These are phyloP conservation scores for Clarias platycephalus DNA, from an alignment of 2,797 vertebrate species.

Conservation along the genomic window DNA sequence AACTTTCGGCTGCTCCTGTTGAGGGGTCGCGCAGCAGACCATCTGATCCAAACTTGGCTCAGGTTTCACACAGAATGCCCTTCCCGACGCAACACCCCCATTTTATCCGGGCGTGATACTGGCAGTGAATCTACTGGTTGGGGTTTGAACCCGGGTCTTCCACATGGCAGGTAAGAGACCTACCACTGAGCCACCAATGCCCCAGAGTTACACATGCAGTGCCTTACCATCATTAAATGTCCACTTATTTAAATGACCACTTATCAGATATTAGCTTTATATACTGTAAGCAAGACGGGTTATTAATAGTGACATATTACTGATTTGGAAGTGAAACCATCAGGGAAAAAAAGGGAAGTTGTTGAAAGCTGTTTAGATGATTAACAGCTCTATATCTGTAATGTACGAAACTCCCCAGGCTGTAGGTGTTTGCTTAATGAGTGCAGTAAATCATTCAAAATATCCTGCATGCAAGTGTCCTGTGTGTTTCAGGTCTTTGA, in stretches of 20 bases:
- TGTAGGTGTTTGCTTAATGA: conserved; percentile 7
- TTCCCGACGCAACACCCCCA: too few relatives aligned
- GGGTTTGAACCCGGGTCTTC: too few relatives aligned
- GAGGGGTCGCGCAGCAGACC: too few relatives aligned
- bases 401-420: background rate
- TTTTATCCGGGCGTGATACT: too few relatives aligned
- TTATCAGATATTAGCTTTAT: background rate
- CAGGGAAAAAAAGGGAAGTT: background rate
- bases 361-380: background rate
- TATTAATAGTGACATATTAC: background rate
- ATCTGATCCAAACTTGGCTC: too few relatives aligned
- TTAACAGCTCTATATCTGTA: background rate
- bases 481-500: background rate
- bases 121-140: too few relatives aligned
- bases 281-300: background rate
- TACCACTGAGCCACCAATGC: too few relatives aligned
- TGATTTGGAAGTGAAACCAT: background rate
- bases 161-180: too few relatives aligned
- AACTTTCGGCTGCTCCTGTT: too few relatives aligned
- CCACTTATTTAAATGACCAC: background rate
- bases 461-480: background rate
- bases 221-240: background rate
- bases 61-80: too few relatives aligned
- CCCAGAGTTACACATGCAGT: background rate
- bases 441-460: conserved; percentile 11